Evolutionary conservation across 2,888 invertebrate species (phyloP), one percentile per base, ranked within the genome.

Genomic region (Timema cristinae): DNA sequence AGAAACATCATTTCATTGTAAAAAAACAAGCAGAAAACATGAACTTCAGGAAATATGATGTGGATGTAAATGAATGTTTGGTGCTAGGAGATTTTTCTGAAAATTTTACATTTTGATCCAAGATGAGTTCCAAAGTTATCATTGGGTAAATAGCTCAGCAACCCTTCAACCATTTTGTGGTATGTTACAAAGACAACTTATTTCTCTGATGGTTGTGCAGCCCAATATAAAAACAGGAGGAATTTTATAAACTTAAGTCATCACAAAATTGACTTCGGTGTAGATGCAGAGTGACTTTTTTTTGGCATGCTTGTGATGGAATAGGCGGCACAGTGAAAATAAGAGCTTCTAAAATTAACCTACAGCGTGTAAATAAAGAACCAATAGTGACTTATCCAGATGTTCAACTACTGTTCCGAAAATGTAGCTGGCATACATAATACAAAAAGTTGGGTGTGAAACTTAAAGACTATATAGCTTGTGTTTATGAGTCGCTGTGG

Each of bases 161-260:
- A 47, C 32, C 32, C 15, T 1, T 63, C 32, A 32, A 63, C 13
- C 63, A 10, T 6, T 7, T 32, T 63, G 63, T 63, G 32, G 32
- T 10, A 63, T 63, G 48, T 16, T 63, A 10, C 63, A 63, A 63
- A 48, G 32, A 32, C 7, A 13, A 63, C 32, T 47, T 63, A 2
- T 59, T 59, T 59, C 16, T 59, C 59, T 15, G 59, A 59, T 59
- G 59, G 7, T 7, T 59, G 7, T 13, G n/a, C 59, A 59, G 59
- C 59, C 59, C 59, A 59, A 59, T 59, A 59, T 59, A 59, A 59
- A 59, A 59, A 52, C n/a, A 59, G n/a, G n/a, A n/a, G n/a, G n/a
- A n/a, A n/a, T n/a, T n/a, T 59, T n/a, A 63, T 61, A 61, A 63
- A 63, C 63, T 13, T 15, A 63, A 11, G 32, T 63, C 63, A 63